Evolutionary conservation across 2,888 invertebrate species (phyloP).

Genomic region (Drosophila vallismaia): DNA sequence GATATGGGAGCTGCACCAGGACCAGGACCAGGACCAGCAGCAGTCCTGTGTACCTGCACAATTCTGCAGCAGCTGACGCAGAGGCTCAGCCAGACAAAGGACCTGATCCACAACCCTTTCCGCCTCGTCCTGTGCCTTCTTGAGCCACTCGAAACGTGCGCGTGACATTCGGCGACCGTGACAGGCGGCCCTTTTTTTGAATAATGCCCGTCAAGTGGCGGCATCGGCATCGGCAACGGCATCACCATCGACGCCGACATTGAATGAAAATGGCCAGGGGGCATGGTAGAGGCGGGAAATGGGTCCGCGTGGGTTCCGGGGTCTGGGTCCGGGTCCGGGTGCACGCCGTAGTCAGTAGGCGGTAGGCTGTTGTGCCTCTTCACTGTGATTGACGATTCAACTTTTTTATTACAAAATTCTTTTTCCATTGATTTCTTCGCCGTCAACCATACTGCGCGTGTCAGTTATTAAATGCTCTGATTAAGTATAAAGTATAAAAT

Average conservation of each 20-base stretch:
- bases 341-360: background rate
- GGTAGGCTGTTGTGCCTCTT: slow-evolving; percentile 6
- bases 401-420: slow-evolving; percentile 51
- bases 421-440: slow-evolving; percentile 40
- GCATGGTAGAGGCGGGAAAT: background rate
- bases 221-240: slow-evolving; percentile 41
- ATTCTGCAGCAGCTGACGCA: slow-evolving; percentile 6
- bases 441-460: slow-evolving; percentile 56
- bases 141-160: slow-evolving; percentile 69
- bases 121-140: slow-evolving; percentile 13
- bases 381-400: slow-evolving; percentile 71
- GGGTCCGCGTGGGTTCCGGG: background rate
- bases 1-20: slow-evolving; percentile 7
- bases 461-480: slow-evolving; percentile 77
- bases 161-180: slow-evolving; percentile 75
- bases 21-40: background rate
- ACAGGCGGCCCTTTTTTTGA: slow-evolving; percentile 63
- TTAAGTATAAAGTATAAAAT: slow-evolving; percentile 68
- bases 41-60: slow-evolving; percentile 18
- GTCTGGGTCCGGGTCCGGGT: background rate
- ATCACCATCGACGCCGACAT: slow-evolving; percentile 18
- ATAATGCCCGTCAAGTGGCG: slow-evolving; percentile 75
- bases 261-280: slow-evolving; percentile 18
- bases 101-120: slow-evolving; percentile 6
- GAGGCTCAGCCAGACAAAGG: slow-evolving; percentile 16